Evolutionary conservation across 2,888 invertebrate species (phyloP), one percentile per base, ranked within the genome.

Genomic region (Syrphus vitripennis): DNA sequence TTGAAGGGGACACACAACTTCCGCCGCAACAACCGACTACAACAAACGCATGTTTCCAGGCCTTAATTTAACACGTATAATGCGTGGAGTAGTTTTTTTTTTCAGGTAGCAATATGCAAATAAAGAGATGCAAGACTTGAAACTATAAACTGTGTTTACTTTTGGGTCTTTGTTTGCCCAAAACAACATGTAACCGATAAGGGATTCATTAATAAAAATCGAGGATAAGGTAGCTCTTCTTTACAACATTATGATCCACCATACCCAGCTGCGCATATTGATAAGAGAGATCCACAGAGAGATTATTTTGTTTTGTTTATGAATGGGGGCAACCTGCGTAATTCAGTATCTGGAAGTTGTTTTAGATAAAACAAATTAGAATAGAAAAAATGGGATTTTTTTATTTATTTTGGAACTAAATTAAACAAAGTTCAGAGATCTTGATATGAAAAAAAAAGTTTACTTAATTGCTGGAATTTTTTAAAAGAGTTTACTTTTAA

Each of bases 281-380:
- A 80, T 77, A 81, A 77, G 67, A 48, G 29, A 6, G 21, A 29
- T 7, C 9, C 16, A n/a, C 12, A 12, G 21, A 50, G 34, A 42
- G 59, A 42, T 71, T 55, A 10, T 19, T 19, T 59, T 40, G 21
- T 72, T 48, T 34, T 71, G 31, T 78, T 78, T 31, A 74, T 86
- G 84, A 77, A 72, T 86, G 84, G 77, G 71, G 59, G 81, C 84
- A 86, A 40, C 71, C 81, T 86, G 84, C 84, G 84, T 86, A 86
- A 86, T 86, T 72, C 84, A 86, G 84, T 77, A 77, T 86, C 72
- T 81, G 42, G 24, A 61, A 63, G 45, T 48, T 63, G n/a, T n/a
- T 71, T 59, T 24, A 76, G 80, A 81, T 81, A 77, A 67, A n/a
- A 37, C 37, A 29, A 31, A 34, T 16, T 45, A 16, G 19, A 79